These are phyloP conservation scores for Apaloderma vittatum DNA, from an alignment of 2,113 vertebrate species.

Conservation along the genomic window DNA sequence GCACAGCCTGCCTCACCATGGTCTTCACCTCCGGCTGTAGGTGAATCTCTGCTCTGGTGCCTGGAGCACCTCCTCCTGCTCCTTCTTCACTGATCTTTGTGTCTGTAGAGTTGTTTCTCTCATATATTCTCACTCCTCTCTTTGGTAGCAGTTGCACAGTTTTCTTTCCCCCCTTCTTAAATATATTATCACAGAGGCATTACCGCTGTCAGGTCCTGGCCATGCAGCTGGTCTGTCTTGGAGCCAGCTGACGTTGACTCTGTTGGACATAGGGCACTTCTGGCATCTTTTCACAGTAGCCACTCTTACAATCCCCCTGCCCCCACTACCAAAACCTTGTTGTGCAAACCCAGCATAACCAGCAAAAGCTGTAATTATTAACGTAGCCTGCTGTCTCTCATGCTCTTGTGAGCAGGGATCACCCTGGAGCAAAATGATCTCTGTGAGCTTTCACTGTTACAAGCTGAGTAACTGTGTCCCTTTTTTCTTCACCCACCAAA, in stretches of 20 bases:
- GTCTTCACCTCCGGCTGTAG: too few species aligned
- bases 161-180: background rate
- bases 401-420: background rate
- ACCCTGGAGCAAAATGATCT: background rate
- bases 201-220: background rate
- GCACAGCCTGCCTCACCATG: too few species aligned
- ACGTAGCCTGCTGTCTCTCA: background rate
- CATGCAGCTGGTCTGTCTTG: background rate
- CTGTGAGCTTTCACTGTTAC: background rate
- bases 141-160: background rate
- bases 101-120: background rate
- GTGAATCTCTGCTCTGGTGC: too few species aligned
- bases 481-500: background rate
- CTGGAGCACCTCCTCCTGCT: too few species aligned
- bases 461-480: background rate
- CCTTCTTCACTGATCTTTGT: too few species aligned
- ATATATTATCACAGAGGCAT: background rate
- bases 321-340: background rate
- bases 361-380: background rate
- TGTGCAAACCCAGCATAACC: background rate
- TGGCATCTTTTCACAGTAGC: background rate
- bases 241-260: background rate
- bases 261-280: fast-evolving
- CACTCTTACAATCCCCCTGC: background rate
- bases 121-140: background rate